Conservation (phyloP, 2,888 invertebrate genomes). For the Caenorhabditis becei region DNA sequence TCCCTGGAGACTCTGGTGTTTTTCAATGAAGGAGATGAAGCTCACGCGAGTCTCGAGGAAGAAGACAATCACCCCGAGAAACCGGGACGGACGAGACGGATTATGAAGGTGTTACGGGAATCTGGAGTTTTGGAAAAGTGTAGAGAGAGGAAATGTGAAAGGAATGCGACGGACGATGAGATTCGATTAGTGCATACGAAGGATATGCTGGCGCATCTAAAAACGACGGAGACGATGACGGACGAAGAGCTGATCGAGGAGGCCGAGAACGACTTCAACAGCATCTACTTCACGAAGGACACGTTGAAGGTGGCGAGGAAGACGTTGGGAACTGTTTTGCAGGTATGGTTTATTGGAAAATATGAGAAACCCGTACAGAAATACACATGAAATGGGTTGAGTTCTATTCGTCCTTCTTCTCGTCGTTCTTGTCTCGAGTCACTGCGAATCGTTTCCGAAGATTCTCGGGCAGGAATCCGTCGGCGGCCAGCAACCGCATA, state of each 20-base stretch:
- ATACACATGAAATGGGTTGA: neutral
- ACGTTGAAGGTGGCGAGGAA: slow-evolving; percentile 51
- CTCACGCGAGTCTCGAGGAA: slow-evolving; percentile 26
- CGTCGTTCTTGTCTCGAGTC: slow-evolving; percentile 27
- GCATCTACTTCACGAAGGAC: slow-evolving; percentile 60
- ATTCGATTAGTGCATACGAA: slow-evolving; percentile 59
- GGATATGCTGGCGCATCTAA: slow-evolving; percentile 44
- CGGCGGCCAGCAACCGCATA: slow-evolving; percentile 74
- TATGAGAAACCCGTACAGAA: slow-evolving; percentile 10
- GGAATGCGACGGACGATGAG: slow-evolving; percentile 51
- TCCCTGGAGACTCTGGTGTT: slow-evolving; percentile 41
- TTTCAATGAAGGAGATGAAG: slow-evolving; percentile 49
- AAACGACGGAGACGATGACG: slow-evolving; percentile 36
- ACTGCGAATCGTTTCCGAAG: slow-evolving; percentile 25
- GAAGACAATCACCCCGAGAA: slow-evolving; percentile 59
- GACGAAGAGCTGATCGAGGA: slow-evolving; percentile 47
- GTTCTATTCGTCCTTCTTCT: slow-evolving; percentile 2
- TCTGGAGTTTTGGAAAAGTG: slow-evolving; percentile 44
- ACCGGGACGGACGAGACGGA: slow-evolving; percentile 48
- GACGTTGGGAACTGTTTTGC: slow-evolving; percentile 59
- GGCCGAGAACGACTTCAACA: slow-evolving; percentile 37
- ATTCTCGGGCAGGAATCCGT: slow-evolving; percentile 70
- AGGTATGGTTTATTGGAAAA: slow-evolving; percentile 51
- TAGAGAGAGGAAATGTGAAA: slow-evolving; percentile 31
- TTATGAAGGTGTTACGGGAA: slow-evolving; percentile 43